Base-by-base conservation (phyloP, 2,888 invertebrate species). In the Scaptomyza tumidula region DNA sequence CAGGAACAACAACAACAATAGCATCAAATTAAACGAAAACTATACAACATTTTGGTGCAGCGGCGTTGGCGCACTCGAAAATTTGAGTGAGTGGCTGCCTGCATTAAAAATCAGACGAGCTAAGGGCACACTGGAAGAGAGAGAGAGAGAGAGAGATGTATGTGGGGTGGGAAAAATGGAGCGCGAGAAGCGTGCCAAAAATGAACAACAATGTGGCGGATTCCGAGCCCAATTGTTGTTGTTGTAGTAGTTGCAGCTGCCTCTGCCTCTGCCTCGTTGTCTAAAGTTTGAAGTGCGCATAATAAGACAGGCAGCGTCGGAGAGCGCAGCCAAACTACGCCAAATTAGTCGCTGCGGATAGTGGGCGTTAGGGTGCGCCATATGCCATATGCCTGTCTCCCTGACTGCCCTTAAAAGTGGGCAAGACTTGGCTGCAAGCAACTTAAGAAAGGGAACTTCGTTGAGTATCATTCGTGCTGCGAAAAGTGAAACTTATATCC, bases 271-370 rank as follows among this genome's bases (percentile, higher is more conserved):
- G 75, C 65, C 59, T 56, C 70, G 82, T 86, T 84, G 82, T 85
- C 87, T 81, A 87, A 86, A 87, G 85, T 86, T 86, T 86, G 85
- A 87, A 86, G 85, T 87, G 85, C 88, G 86, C 86, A 86, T 88
- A 87, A 87, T 86, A 87, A 86, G 79, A 75, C 81, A 71, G 83
- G 67, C 72, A 72, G 71, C 45, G 76, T 19, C 45, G 29, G 71
- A 48, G 56, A 75, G 68, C 62, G 66, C 59, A 49, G 48, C 49
- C 61, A 59, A 71, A 72, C 79, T 75, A 75, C 63, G 62, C 65
- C 81, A 84, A 84, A 86, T 84, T 84, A 84, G 86, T 68, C 69
- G 77, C 75, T 83, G 86, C 83, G 77, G 72, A 84, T 81, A 55
- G 80, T 68, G 62, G 73, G 77, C 62, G 69, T 52, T 46, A 11